Evolutionary conservation across 2,888 invertebrate genomes (phyloP), one percentile per base, ranked within the genome.

Genomic region (Lingula anatina): DNA sequence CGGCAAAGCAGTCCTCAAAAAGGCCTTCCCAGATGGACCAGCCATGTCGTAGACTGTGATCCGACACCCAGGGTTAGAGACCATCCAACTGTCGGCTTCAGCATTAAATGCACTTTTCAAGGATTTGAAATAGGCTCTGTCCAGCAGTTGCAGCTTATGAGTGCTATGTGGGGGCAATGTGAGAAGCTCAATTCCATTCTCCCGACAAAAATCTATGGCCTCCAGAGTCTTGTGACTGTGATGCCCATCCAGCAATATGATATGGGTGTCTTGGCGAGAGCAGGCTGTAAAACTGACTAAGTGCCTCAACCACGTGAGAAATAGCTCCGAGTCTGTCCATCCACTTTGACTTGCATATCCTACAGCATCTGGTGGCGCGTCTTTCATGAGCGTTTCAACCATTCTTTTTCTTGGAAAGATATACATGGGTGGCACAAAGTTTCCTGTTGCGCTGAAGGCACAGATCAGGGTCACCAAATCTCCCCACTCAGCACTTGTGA

Each of bases 201-300:
- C 57, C 48, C 68, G 59, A 18, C 66, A 70, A 47, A 48, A 65
- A 38, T 61, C 57, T n/a, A 76, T 50, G 53, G 73, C 66, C 23
- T 42, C 46, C 25, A 61, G 40, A 3, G 58, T 60, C 31, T 62
- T 66, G 50, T 70, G 67, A 26, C 66, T 60, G 15, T 55, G 49
- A 40, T 76, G 74, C 12, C 72, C 72, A 60, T 76, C 74, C 15
- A 74, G 47, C 21, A 75, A 59, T 18, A 76, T 44, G 31, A 73
- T 54, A 5, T 63, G 62, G 39, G 63, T 64, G n/a, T 62, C 56
- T 26, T 61, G 58, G 44, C 44, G 43, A 5, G 58, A 50, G 7
- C 62, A 56, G 42, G 68, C 65, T 25, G 56, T 49, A 39, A 54
- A 46, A 21, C 57, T 42, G n/a, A 74, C 50, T 58, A 79, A 79